Evolutionary conservation across 1,140 invertebrate species (phyloP).

Genomic region (Pseudachorutes palmiensis): DNA sequence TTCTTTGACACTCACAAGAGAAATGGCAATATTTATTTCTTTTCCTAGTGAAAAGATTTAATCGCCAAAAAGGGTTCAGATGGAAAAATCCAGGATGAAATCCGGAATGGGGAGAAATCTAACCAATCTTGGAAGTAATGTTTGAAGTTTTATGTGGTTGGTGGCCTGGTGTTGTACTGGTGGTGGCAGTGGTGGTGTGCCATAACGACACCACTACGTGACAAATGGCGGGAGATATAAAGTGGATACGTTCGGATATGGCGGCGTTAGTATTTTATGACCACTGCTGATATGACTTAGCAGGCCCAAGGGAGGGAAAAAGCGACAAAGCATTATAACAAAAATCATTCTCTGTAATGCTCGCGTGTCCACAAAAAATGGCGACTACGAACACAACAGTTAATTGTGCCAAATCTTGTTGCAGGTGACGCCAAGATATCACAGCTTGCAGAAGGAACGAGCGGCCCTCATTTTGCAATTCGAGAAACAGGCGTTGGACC

Average conservation of each 20-base stretch:
- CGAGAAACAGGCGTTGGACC: constrained; percentile 38
- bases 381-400: too few species aligned
- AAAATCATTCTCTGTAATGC: neutral
- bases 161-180: neutral
- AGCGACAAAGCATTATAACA: neutral
- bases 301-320: neutral
- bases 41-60: too few species aligned
- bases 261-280: neutral
- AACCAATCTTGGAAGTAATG: neutral
- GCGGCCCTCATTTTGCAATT: constrained; percentile 37
- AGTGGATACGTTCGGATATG: too few species aligned
- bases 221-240: neutral
- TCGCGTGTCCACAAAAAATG: too few species aligned
- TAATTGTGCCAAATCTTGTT: too few species aligned
- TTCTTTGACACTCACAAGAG: too few species aligned
- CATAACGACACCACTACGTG: neutral
- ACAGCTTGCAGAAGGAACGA: constrained; percentile 36
- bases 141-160: neutral
- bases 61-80: too few species aligned
- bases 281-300: neutral
- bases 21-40: too few species aligned
- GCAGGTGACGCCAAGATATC: constrained; percentile 37
- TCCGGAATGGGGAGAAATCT: neutral
- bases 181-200: neutral
- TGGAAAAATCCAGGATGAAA: too few species aligned